Conservation (phyloP, 1,140 invertebrate species). For the Papilio polytes region DNA sequence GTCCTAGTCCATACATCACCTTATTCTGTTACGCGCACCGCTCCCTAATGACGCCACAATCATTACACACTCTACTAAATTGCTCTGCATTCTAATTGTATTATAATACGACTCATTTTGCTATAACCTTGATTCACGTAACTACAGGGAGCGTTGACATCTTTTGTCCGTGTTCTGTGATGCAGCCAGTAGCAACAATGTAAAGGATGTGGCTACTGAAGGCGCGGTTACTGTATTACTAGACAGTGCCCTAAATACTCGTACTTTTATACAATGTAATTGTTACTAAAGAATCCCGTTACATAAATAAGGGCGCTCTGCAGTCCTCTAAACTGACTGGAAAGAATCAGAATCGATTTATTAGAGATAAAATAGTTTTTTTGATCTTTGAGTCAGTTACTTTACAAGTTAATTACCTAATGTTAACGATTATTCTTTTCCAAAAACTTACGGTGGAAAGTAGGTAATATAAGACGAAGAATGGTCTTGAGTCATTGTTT, state of each 20-base stretch:
- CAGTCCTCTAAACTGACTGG: no score
- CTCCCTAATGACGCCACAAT: conserved; percentile 48
- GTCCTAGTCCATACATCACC: conserved; percentile 42
- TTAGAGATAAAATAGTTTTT: no score
- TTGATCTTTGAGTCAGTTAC: no score
- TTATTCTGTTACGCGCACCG: conserved; percentile 59
- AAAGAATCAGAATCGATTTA: no score
- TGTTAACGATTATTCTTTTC: no score
- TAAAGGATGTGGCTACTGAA: conserved; percentile 9
- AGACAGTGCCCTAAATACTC: conserved; percentile 20
- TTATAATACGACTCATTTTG: conserved; percentile 43
- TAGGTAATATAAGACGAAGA: no score
- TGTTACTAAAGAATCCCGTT: neutral
- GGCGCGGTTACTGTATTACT: conserved; percentile 3
- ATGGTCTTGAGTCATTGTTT: no score
- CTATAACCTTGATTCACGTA: conserved; percentile 20
- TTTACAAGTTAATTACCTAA: no score
- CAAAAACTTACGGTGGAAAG: no score
- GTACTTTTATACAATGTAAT: neutral
- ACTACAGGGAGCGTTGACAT: conserved; percentile 32
- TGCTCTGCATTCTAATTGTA: conserved; percentile 18
- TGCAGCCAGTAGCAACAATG: conserved; percentile 45
- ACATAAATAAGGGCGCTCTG: neutral
- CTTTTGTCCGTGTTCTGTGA: conserved; percentile 44
- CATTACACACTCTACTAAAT: conserved; percentile 1